Evolutionary conservation across 2,113 vertebrate genomes (phyloP).

Genomic region (Xiphophorus couchianus): DNA sequence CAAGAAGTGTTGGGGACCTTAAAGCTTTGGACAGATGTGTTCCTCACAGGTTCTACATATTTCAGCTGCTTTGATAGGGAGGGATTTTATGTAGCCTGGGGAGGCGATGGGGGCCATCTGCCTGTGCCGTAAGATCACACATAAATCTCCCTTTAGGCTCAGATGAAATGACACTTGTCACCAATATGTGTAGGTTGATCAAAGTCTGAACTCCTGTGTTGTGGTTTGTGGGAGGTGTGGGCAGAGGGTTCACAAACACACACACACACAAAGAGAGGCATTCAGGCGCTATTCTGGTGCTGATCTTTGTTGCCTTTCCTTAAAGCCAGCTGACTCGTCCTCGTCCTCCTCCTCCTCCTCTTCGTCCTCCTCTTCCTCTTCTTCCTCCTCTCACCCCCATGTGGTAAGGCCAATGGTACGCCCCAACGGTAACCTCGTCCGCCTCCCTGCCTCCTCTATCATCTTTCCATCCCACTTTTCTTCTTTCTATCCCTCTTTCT

Average conservation of each 20-base stretch:
- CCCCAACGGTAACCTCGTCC: constrained; percentile 80
- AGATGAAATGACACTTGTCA: constrained; percentile 24
- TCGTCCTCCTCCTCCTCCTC: constrained; percentile 83
- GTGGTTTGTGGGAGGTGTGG: constrained; percentile 2
- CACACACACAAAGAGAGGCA: constrained; percentile 17
- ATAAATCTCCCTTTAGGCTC: constrained; percentile 23
- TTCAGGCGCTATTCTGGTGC: constrained; percentile 77
- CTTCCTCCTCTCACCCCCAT: constrained; percentile 90
- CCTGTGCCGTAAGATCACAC: constrained; percentile 10
- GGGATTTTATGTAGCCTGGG: constrained; percentile 13
- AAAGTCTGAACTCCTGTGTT: constrained; percentile 16
- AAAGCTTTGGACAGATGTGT: constrained; percentile 16
- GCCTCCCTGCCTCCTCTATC: constrained; percentile 57
- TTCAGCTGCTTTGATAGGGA: constrained; percentile 17
- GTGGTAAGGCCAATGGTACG: constrained; percentile 96
- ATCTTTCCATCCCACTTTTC: constrained; percentile 43
- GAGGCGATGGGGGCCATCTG: constrained; percentile 3
- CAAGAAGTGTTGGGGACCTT: constrained; percentile 33
- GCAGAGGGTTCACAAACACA: not conserved
- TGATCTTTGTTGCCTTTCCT: constrained; percentile 99
- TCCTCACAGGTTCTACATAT: constrained; percentile 10
- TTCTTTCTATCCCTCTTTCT: constrained; percentile 48
- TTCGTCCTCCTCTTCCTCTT: constrained; percentile 83
- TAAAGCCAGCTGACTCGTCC: constrained; percentile 99
- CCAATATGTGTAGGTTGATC: constrained; percentile 23